These are phyloP conservation scores for Cryptomyrus ogoouensis DNA, from an alignment of 2,113 vertebrate species.

Conservation along the genomic window DNA sequence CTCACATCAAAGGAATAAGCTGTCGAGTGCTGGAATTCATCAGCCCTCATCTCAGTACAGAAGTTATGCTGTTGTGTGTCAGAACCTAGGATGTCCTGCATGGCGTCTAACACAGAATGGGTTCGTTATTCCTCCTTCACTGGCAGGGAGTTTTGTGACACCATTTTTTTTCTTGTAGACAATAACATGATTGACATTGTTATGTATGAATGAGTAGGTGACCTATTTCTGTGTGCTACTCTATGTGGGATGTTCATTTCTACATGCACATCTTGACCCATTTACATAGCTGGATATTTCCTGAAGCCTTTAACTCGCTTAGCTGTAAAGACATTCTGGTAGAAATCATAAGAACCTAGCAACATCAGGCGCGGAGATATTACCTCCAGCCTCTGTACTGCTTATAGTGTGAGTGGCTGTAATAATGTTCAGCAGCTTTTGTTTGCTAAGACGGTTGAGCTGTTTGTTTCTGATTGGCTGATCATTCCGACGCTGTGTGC, in stretches of 20 bases:
- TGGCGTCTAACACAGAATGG: not conserved
- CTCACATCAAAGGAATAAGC: slow-evolving; percentile 38
- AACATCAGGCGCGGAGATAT: not conserved
- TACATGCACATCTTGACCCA: not conserved
- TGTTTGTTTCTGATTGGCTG: not conserved
- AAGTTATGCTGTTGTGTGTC: not conserved
- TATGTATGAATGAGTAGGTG: not conserved
- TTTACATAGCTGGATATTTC: not conserved
- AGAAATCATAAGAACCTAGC: not conserved
- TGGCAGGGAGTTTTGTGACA: not conserved
- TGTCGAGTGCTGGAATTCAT: slow-evolving; percentile 20
- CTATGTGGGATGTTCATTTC: not conserved
- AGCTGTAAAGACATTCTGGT: not conserved
- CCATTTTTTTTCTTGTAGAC: not conserved
- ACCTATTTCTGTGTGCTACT: not conserved
- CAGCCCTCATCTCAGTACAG: not conserved
- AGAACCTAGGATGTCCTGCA: not conserved
- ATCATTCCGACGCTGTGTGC: not conserved
- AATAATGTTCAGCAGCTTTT: not conserved
- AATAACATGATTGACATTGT: not conserved
- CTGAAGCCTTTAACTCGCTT: not conserved
- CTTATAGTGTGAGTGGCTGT: not conserved
- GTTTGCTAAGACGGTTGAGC: not conserved
- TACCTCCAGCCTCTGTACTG: not conserved
- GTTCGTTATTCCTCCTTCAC: not conserved